These are phyloP conservation scores for Sebastes alutus DNA, from an alignment of 2,797 vertebrate genomes.

Conservation along the genomic window DNA sequence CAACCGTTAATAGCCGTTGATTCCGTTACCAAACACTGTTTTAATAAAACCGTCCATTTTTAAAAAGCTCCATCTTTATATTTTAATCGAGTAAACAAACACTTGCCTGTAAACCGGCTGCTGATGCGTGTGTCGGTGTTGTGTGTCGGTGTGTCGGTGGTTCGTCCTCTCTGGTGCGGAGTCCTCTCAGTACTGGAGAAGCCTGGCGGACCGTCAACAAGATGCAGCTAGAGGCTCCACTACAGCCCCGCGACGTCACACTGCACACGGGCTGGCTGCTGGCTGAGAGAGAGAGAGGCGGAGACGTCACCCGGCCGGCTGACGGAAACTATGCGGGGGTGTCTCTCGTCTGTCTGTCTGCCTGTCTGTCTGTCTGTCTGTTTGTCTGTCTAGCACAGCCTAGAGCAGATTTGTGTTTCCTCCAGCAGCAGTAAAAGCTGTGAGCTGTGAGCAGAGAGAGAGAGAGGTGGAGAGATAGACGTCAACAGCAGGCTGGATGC, in stretches of 20 bases:
- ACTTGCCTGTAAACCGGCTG: conserved; percentile 68
- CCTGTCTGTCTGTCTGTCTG: not conserved
- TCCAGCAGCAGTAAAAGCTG: conserved; percentile 32
- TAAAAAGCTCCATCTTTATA: not conserved
- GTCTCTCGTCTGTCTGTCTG: conserved; percentile 64
- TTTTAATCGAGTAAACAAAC: not conserved
- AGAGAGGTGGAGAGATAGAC: not conserved
- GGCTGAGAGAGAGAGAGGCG: conserved; percentile 63
- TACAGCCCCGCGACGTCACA: conserved; percentile 81
- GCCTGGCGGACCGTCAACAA: conserved; percentile 80
- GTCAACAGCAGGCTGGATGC: not conserved
- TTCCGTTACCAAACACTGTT: not conserved
- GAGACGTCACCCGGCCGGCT: conserved; percentile 83
- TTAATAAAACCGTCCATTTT: not conserved
- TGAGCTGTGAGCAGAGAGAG: not conserved
- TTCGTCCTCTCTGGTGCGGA: conserved; percentile 56
- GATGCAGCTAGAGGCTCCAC: conserved; percentile 80
- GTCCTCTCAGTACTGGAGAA: conserved; percentile 73
- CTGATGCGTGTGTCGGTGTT: not conserved
- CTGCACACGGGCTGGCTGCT: conserved; percentile 62
- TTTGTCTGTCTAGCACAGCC: conserved; percentile 29
- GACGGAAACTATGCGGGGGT: conserved; percentile 85
- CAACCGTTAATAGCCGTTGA: no score
- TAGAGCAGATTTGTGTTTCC: conserved; percentile 49
- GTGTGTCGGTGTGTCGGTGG: not conserved